Conservation (phyloP, 2,888 invertebrate species). For the Chrysomela aeneicollis region DNA sequence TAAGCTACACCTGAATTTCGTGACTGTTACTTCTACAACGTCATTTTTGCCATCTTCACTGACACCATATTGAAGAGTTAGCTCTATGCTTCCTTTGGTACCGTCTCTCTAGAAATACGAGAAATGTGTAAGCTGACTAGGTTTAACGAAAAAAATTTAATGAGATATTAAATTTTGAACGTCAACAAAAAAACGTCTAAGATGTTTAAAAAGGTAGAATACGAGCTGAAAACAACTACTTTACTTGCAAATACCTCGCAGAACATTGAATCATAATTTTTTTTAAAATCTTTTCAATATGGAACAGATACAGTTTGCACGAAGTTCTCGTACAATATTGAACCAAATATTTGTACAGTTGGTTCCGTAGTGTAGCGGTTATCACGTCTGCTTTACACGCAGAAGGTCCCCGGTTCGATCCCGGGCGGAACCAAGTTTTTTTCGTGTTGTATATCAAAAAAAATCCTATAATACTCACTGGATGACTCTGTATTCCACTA, state of each 20-base stretch:
- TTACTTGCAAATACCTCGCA: no score
- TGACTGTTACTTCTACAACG: constrained; percentile 68
- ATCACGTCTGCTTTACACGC: constrained; percentile 61
- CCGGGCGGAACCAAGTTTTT: constrained; percentile 57
- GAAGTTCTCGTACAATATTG: no score
- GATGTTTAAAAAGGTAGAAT: no score
- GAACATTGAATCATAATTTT: no score
- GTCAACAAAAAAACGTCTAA: no score
- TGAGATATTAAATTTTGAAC: no score
- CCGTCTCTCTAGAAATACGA: constrained; percentile 67
- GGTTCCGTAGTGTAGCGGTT: constrained; percentile 60
- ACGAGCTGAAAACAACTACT: no score
- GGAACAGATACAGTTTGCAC: no score
- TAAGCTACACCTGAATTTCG: constrained; percentile 71
- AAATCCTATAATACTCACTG: constrained; percentile 34
- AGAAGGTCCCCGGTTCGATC: constrained; percentile 61
- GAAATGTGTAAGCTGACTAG: no score
- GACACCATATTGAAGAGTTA: constrained; percentile 70
- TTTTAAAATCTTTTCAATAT: no score
- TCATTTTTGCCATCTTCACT: constrained; percentile 74
- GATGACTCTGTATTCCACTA: constrained; percentile 64
- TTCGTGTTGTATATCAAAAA: neutral
- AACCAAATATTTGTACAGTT: no score
- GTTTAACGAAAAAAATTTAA: no score
- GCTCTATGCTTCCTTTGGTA: constrained; percentile 73